Evolutionary conservation across 2,888 invertebrate species (phyloP), one percentile per base, ranked within the genome.

Genomic region (Bedellia somnulentella): DNA sequence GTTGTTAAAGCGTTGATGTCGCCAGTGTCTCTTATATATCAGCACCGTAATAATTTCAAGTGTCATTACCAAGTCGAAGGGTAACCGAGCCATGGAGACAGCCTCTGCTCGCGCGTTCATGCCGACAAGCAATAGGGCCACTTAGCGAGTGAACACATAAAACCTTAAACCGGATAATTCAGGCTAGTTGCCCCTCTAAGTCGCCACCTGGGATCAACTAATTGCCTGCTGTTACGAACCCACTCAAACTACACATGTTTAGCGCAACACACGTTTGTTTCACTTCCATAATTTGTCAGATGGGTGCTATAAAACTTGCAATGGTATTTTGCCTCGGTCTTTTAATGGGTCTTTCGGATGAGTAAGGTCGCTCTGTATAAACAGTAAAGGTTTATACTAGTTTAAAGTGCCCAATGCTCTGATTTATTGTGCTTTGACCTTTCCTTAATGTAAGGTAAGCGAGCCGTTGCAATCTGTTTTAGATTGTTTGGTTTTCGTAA

Each of bases 61-160:
- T 15, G 10, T 15, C 27, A 12, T 17, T 17, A 27, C 27, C 10
- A 15, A n/a, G n/a, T n/a, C n/a, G 26, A 4, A 56, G 61, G 63
- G 59, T 57, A 63, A 61, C 56, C 60, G 66, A 66, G 57, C 63
- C 62, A 50, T 63, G 63, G 64, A 64, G 66, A 64, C 61, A 57
- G 46, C 52, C 46, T 44, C 43, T 17, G 24, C 52, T 47, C 47
- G 38, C 44, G 44, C 46, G 41, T 45, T n/a, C n/a, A n/a, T n/a
- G n/a, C n/a, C n/a, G n/a, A n/a, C n/a, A n/a, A n/a, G n/a, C n/a
- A n/a, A n/a, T n/a, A n/a, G n/a, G 48, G 15, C 52, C 59, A 64
- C 61, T 63, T 63, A 60, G 57, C 41, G 46, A n/a, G n/a, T 45
- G 48, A 45, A 51, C 48, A 49, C 55, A 47, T 47, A 47, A 55